These are phyloP conservation scores for Diachrysia chrysitis DNA, from an alignment of 2,888 invertebrate genomes.

Conservation along the genomic window DNA sequence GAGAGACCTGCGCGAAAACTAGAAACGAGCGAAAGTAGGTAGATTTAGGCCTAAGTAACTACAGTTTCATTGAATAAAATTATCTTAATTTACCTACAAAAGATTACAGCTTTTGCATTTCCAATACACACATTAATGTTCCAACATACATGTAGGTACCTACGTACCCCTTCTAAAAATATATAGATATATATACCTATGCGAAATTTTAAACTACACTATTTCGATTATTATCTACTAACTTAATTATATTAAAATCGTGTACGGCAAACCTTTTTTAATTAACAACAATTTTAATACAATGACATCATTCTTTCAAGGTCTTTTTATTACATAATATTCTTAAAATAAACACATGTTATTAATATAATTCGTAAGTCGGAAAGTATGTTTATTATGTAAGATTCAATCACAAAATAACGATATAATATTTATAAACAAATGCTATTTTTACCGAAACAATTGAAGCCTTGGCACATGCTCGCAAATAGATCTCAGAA, in stretches of 20 bases:
- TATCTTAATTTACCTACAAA: no score
- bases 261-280: neutral
- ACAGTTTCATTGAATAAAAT: no score
- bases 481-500: no score
- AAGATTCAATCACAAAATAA: slow-evolving; percentile 1
- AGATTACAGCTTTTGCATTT: no score
- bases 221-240: neutral
- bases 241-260: neutral
- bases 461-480: no score
- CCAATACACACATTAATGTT: no score
- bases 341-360: neutral
- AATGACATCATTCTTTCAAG: slow-evolving; percentile 4
- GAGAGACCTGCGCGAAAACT: no score
- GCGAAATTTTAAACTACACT: neutral
- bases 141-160: no score
- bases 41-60: no score
- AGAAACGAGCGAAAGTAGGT: no score
- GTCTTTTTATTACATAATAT: slow-evolving; percentile 22
- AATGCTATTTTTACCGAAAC: neutral
- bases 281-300: neutral
- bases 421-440: neutral
- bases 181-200: no score
- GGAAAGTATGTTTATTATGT: neutral
- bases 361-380: neutral
- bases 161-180: neutral